Conservation (phyloP, 92 coral and sea anemone genomes). For the Galaxea fascicularis region DNA sequence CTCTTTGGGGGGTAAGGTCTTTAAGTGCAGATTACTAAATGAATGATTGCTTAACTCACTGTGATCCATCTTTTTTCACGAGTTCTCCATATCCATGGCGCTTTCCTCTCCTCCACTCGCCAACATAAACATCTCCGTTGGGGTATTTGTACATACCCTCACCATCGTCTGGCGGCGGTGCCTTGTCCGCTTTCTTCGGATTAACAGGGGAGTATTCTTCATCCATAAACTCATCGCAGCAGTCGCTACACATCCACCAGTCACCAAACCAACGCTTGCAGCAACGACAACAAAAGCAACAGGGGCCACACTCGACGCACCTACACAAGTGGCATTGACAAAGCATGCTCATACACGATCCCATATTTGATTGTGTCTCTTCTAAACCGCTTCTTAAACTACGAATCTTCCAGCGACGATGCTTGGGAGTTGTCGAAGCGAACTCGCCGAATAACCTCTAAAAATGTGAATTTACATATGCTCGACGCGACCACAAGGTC, state of each 20-base stretch:
- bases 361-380: conserved; percentile 47
- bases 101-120: conserved; percentile 91
- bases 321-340: conserved; percentile 88
- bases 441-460: neutral
- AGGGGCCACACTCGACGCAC: conserved; percentile 80
- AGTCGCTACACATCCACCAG: conserved; percentile 96
- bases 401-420: conserved; percentile 4
- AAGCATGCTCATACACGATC: conserved; percentile 80
- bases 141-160: conserved; percentile 91
- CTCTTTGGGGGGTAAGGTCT: too few species aligned
- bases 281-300: conserved; percentile 78
- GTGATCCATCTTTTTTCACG: conserved; percentile 79
- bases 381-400: neutral
- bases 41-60: conserved; percentile 46
- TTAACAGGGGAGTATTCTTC: conserved; percentile 64
- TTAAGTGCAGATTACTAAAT: neutral
- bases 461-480: conserved; percentile 11
- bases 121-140: conserved; percentile 89
- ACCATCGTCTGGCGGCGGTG: conserved; percentile 81
- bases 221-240: conserved; percentile 83
- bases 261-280: conserved; percentile 88
- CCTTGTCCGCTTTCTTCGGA: conserved; percentile 28
- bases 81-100: conserved; percentile 88
- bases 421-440: conserved; percentile 30
- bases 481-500: conserved; percentile 27